phyloP scores from a whole-genome alignment of 2,797 vertebrate genomes.

The Microhierax caerulescens region DNA sequence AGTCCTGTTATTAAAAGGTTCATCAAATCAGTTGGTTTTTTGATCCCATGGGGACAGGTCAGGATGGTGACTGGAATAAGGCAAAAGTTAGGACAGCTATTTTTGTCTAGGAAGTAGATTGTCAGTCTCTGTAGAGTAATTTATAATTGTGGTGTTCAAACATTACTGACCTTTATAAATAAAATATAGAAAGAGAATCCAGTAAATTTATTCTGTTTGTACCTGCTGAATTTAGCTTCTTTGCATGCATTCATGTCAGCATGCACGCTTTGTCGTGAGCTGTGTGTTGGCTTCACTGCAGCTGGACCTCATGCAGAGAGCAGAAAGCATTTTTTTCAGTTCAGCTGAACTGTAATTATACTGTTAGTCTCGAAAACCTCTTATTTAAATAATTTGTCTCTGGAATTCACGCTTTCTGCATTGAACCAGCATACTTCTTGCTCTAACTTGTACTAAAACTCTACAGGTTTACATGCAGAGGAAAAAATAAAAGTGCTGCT shows the following conservation, averaged over 20 bases:
- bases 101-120: background rate
- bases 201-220: background rate
- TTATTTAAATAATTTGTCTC: slow-evolving; percentile 66
- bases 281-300: slow-evolving; percentile 49
- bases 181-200: background rate
- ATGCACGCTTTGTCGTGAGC: background rate
- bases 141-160: background rate
- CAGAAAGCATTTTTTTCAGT: slow-evolving; percentile 37
- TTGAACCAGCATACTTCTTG: slow-evolving; percentile 46
- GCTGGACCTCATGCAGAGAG: slow-evolving; percentile 41
- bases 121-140: background rate
- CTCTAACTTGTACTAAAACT: slow-evolving; percentile 39
- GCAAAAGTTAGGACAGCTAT: background rate
- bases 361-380: slow-evolving; percentile 53
- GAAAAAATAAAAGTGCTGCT: background rate
- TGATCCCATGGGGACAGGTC: background rate
- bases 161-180: slow-evolving; percentile 28
- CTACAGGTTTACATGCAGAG: background rate
- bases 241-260: background rate
- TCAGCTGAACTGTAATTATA: slow-evolving; percentile 62
- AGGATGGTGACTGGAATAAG: background rate
- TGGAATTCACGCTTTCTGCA: slow-evolving; percentile 35
- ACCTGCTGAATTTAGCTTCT: slow-evolving; percentile 2
- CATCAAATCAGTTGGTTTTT: background rate
- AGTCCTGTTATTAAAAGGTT: background rate